Percentiles rank a stretch among this genome's conserved stretches.
Evolutionary conservation across 2,888 invertebrate species (phyloP).

Genomic region (Heliconius hortense): DNA sequence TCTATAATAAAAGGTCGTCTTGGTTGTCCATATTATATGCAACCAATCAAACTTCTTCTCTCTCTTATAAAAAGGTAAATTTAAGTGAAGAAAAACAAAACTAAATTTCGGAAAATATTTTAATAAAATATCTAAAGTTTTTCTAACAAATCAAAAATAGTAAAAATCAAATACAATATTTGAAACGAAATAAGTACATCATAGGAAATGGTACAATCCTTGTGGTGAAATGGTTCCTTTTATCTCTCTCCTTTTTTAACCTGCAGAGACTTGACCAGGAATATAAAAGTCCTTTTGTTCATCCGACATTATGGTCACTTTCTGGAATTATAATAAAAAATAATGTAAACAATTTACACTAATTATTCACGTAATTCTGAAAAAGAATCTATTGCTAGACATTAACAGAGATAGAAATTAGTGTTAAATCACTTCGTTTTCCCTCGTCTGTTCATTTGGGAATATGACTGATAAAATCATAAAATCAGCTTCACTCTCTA

Average conservation of each 20-base stretch:
- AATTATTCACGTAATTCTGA: background rate
- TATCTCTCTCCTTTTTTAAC: conserved; percentile 4
- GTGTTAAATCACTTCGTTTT: no score
- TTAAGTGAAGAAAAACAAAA: background rate
- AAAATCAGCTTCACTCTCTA: no score
- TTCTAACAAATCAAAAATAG: background rate
- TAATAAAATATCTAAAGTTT: background rate
- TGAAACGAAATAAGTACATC: no score
- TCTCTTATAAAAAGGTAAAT: no score
- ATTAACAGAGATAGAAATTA: background rate
- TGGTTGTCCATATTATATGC: no score
- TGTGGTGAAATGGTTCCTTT: no score
- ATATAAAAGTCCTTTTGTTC: conserved; percentile 59
- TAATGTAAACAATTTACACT: no score
- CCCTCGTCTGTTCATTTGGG: no score
- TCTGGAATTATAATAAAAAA: conserved; percentile 46
- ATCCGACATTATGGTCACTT: conserved; percentile 41
- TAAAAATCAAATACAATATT: conserved; percentile 4
- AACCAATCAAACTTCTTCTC: no score
- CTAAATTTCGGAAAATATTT: background rate
- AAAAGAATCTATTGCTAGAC: background rate
- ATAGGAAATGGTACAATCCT: no score
- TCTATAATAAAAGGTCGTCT: no score
- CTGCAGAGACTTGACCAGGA: conserved; percentile 49
- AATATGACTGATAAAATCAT: no score